Evolutionary conservation across 2,113 vertebrate species (phyloP).

Genomic region (Halcyon malimbica): DNA sequence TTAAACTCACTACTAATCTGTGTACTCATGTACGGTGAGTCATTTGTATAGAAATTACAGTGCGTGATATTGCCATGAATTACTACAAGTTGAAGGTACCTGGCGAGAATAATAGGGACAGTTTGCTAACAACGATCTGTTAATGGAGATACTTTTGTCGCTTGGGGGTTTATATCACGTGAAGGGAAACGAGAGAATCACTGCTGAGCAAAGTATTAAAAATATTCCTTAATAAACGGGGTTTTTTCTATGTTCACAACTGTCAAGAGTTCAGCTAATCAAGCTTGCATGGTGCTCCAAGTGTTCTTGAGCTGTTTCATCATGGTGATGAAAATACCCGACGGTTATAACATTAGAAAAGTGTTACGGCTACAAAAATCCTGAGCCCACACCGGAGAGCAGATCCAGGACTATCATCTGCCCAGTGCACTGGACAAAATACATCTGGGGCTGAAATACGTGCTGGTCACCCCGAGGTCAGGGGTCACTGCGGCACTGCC

Average conservation of each 20-base stretch:
- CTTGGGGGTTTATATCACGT: not conserved
- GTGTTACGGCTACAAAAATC: not conserved
- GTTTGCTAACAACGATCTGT: not conserved
- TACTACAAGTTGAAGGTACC: not conserved
- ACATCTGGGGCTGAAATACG: not conserved
- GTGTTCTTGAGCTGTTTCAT: not conserved
- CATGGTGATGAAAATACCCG: accelerated
- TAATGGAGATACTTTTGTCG: not conserved
- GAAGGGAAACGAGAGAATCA: not conserved
- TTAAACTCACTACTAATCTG: not conserved
- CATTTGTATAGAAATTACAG: slow-evolving; percentile 26
- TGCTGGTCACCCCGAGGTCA: accelerated
- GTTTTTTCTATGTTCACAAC: not conserved
- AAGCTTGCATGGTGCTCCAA: accelerated
- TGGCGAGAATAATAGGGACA: slow-evolving; percentile 29
- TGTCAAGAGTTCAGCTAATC: not conserved
- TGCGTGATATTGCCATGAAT: not conserved
- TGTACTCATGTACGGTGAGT: not conserved
- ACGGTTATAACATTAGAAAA: not conserved
- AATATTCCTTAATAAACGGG: not conserved
- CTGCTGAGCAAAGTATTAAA: not conserved
- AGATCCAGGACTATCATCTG: not conserved
- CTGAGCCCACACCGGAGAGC: accelerated
- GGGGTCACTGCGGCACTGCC: not conserved
- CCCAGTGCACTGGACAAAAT: accelerated